These are phyloP conservation scores for Lysandra coridon DNA, from an alignment of 2,888 invertebrate species.

Conservation along the genomic window DNA sequence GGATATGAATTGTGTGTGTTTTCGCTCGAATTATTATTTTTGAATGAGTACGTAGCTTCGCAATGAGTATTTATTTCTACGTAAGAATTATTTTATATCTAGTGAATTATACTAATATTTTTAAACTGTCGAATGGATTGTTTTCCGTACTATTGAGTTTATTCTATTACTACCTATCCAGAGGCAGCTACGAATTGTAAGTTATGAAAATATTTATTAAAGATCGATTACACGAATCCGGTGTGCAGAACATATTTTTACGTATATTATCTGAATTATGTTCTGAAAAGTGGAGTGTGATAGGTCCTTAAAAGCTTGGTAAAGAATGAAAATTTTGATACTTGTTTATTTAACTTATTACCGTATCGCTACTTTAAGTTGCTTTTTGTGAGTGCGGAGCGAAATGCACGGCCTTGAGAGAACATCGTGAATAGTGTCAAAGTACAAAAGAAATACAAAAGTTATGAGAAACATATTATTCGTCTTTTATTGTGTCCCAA, in stretches of 20 bases:
- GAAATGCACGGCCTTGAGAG: conserved; percentile 51
- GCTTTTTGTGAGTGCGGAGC: conserved; percentile 44
- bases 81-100: neutral
- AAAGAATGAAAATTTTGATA: neutral
- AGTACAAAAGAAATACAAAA: conserved; percentile 75
- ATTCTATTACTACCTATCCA: neutral
- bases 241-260: neutral
- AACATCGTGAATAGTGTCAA: conserved; percentile 61
- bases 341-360: neutral
- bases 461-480: conserved; percentile 59
- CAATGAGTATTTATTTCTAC: conserved; percentile 10
- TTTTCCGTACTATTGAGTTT: neutral
- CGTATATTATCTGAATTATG: no score
- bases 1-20: conserved; percentile 44
- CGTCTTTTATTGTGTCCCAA: conserved; percentile 55
- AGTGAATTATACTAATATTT: neutral
- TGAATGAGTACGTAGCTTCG: conserved; percentile 16
- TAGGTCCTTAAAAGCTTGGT: no score
- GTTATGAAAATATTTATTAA: neutral
- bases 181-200: neutral
- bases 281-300: neutral
- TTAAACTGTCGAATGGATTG: neutral
- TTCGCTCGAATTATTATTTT: conserved; percentile 51
- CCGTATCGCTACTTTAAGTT: neutral
- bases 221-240: neutral